Conservation (phyloP, 1,140 invertebrate species). For the Yoshiicerus persimilis region DNA sequence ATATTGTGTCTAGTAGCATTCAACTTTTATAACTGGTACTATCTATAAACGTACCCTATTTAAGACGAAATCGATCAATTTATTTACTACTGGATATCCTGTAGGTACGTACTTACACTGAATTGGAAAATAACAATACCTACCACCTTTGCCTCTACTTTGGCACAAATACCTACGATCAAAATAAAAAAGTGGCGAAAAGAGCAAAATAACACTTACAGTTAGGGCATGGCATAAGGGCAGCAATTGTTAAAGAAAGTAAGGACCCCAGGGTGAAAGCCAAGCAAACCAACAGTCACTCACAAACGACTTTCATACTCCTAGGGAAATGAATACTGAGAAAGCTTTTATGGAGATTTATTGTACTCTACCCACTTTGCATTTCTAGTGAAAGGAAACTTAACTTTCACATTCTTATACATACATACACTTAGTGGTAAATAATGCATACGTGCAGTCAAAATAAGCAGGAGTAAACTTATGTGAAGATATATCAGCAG, state of each 20-base stretch:
- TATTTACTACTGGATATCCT: neutral
- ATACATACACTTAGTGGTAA: neutral
- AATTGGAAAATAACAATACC: neutral
- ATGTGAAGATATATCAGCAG: neutral
- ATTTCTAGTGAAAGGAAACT: neutral
- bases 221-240: neutral
- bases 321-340: neutral
- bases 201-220: neutral
- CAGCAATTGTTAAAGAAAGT: neutral
- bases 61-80: neutral
- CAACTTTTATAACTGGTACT: no score
- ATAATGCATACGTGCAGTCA: neutral
- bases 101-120: neutral
- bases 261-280: neutral
- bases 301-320: neutral
- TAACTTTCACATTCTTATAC: neutral
- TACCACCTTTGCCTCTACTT: neutral
- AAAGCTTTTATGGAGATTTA: neutral
- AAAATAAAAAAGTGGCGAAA: neutral
- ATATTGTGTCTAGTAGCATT: neutral
- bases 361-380: neutral
- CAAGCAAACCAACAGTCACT: neutral
- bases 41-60: neutral
- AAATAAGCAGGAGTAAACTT: no score
- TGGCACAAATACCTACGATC: neutral